Evolutionary conservation across 2,888 invertebrate genomes (phyloP).

Genomic region (Drosophila mulleri): DNA sequence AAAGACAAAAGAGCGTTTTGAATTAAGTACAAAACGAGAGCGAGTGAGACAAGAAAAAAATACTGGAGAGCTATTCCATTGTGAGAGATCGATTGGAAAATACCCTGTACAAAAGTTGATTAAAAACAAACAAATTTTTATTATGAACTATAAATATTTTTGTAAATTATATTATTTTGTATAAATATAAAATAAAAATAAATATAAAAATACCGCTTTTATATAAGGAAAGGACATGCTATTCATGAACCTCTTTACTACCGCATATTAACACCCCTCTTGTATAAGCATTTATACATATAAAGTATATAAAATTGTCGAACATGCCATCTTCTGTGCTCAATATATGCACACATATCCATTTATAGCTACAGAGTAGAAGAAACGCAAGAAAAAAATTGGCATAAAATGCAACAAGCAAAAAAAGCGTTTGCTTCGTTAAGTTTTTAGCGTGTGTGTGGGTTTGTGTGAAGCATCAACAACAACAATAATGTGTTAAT

Average conservation of each 20-base stretch:
- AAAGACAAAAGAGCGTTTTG: conserved; percentile 35
- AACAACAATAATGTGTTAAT: conserved; percentile 71
- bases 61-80: background rate
- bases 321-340: background rate
- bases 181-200: too few species aligned
- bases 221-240: too few species aligned
- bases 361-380: background rate
- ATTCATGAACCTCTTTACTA: too few species aligned
- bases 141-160: too few species aligned
- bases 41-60: background rate
- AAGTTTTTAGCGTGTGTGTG: conserved; percentile 71
- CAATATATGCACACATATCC: background rate
- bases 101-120: background rate
- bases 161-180: too few species aligned
- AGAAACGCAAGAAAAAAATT: conserved; percentile 34
- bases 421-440: conserved; percentile 79
- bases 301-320: background rate
- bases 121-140: too few species aligned
- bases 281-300: too few species aligned
- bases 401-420: conserved; percentile 66
- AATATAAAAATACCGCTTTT: too few species aligned
- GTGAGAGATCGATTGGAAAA: background rate
- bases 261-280: too few species aligned
- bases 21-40: conserved; percentile 45
- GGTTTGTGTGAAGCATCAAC: conserved; percentile 53